A percentile compares a stretch with the other conserved stretches of the same genome.
Evolutionary conservation across 2,888 invertebrate genomes (phyloP).

Genomic region (Eupithecia subfuscata): DNA sequence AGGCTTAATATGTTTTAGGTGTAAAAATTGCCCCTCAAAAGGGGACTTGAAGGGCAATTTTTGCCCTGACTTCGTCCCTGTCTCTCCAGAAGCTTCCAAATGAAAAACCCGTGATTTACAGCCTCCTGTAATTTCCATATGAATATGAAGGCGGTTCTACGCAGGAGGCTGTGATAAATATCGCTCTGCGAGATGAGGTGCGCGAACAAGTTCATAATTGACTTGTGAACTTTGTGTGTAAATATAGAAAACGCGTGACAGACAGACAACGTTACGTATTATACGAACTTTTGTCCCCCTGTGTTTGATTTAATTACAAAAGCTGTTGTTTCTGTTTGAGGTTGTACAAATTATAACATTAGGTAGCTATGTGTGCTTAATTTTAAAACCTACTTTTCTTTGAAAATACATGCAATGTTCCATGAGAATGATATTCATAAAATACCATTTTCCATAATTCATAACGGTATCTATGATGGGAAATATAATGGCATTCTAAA

Average conservation of each 20-base stretch:
- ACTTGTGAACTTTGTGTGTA: conserved; percentile 6
- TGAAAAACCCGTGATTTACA: conserved; percentile 70
- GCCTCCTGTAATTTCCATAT: conserved; percentile 62
- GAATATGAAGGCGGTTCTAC: conserved; percentile 45
- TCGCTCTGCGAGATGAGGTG: conserved; percentile 13
- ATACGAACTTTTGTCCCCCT: not conserved
- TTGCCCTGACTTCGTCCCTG: conserved; percentile 23
- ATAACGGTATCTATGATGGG: conserved; percentile 5
- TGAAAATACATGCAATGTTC: not conserved
- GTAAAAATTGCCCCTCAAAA: not conserved
- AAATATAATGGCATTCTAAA: conserved; percentile 26
- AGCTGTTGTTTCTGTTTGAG: not conserved
- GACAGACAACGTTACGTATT: not conserved
- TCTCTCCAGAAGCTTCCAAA: conserved; percentile 48
- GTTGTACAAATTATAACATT: not conserved
- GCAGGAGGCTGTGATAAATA: conserved; percentile 24
- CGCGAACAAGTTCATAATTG: not conserved
- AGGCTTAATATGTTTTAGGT: not conserved
- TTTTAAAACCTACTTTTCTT: no score
- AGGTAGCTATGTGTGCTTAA: no score
- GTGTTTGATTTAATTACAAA: not conserved
- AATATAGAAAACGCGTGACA: not conserved
- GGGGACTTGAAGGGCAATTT: no score
- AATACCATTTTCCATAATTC: conserved; percentile 8
- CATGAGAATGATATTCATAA: conserved; percentile 9